phyloP scores from a whole-genome alignment of 2,113 vertebrate genomes.

The Polypterus bichir region DNA sequence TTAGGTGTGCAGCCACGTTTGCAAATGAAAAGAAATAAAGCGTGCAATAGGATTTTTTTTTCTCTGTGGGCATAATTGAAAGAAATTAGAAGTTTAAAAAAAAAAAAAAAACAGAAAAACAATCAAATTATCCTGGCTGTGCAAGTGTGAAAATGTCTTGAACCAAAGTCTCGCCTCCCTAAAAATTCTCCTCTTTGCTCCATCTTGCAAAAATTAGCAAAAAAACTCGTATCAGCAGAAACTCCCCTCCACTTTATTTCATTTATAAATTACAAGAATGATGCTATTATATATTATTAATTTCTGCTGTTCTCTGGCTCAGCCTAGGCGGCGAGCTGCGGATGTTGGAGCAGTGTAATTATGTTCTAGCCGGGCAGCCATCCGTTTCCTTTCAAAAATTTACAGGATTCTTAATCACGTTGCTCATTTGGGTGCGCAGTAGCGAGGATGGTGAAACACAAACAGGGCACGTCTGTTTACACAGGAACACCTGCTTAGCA shows the following conservation, averaged over 20 bases:
- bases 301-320: conserved; percentile 85
- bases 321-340: conserved; percentile 67
- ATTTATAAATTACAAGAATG: conserved; percentile 97
- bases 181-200: conserved; percentile 62
- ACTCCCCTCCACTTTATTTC: conserved; percentile 88
- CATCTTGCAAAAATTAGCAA: conserved; percentile 62
- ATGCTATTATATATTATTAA: conserved; percentile 98
- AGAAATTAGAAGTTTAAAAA: too few relatives aligned
- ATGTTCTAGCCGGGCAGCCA: conserved; percentile 98
- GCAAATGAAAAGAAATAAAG: too few relatives aligned
- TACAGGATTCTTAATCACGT: conserved; percentile 98
- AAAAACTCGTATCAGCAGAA: conserved; percentile 72
- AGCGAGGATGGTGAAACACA: conserved; percentile 87
- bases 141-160: too few relatives aligned
- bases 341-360: conserved; percentile 96
- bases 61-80: too few relatives aligned
- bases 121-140: too few relatives aligned
- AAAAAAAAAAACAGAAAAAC: too few relatives aligned
- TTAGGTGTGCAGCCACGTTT: too few relatives aligned
- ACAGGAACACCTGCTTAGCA: conserved; percentile 98
- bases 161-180: conserved; percentile 52
- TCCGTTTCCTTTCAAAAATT: conserved; percentile 99
- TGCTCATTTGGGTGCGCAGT: conserved; percentile 94
- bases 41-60: too few relatives aligned
- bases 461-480: conserved; percentile 96